Evolutionary conservation across 2,113 vertebrate species (phyloP), one percentile per base, ranked within the genome.

Genomic region (Phasianus colchicus): DNA sequence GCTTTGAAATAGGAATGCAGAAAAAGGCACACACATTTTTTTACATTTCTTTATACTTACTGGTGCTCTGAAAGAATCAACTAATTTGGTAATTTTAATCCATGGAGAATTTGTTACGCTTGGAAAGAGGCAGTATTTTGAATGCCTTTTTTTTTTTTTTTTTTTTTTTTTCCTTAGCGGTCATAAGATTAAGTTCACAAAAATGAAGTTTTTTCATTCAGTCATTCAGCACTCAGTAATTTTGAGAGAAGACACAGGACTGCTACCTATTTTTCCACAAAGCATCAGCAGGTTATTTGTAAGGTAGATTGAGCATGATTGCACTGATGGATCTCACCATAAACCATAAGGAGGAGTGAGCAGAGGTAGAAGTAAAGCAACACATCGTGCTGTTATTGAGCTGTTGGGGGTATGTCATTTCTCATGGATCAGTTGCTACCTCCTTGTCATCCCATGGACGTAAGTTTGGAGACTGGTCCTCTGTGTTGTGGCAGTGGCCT

Each of bases 1-100:
- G 72, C 85, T 97, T 88, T 88, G 85, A 90, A 90, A 86, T 89
- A 88, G 91, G 64, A 95, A 89, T 72, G 72, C 29, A 91, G 82
- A 74, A 83, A 86, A 70, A 54, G 64, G 34, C 81, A 22, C 42
- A n/a, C 65, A 60, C 38, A 38, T 50, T 86, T 92, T 92, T 89
- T 90, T 88, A 81, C 89, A 78, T 92, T 94, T 95, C 79, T 89
- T 6, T 86, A 48, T 91, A 69, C 29, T 83, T 92, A 91, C 95
- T 65, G 48, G 40, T 27, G 4, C 24, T 75, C 52, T 81, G 76
- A 91, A 90, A 87, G 64, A 90, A 91, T 93, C 42, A 83, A 81
- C 34, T 76, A 65, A 38, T 91, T 93, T 81, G 85, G 38, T 83
- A 90, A 91, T 93, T 95, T 88, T 92, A 85, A 61, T 88, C 57